These are phyloP conservation scores for Melipona quadrifasciata DNA, from an alignment of 1,140 invertebrate genomes.

Conservation along the genomic window DNA sequence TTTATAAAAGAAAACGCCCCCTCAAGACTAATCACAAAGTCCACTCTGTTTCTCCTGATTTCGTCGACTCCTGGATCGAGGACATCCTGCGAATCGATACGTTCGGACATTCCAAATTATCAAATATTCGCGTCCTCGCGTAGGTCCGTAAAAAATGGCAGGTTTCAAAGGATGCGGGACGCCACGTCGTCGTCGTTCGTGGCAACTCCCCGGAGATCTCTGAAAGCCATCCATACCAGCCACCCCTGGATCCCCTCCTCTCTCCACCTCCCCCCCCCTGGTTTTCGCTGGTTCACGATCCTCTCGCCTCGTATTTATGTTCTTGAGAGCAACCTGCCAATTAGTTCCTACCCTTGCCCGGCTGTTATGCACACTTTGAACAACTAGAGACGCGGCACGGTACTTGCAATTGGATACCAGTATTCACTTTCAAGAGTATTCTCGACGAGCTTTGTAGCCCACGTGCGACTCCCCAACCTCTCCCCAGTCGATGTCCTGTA, in stretches of 20 bases:
- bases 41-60: too few relatives aligned
- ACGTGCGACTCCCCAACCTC: conserved; percentile 41
- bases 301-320: conserved; percentile 52
- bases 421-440: conserved; percentile 71
- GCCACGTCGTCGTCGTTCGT: conserved; percentile 28
- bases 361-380: conserved; percentile 66
- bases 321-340: conserved; percentile 66
- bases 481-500: neutral
- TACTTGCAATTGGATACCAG: conserved; percentile 67
- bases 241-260: neutral
- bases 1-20: too few relatives aligned
- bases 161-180: conserved; percentile 35
- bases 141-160: conserved; percentile 33
- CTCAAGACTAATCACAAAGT: neutral
- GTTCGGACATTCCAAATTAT: conserved; percentile 6
- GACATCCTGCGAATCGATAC: conserved; percentile 18
- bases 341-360: conserved; percentile 62
- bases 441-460: conserved; percentile 64
- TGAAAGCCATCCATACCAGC: conserved; percentile 18
- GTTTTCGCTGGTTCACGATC: conserved; percentile 32
- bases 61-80: neutral
- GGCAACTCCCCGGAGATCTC: conserved; percentile 32
- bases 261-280: neutral
- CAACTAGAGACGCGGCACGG: conserved; percentile 63
- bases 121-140: conserved; percentile 26